Base-by-base conservation (phyloP, 30 jellyfish, hydroid and myxozoan genomes). In the Aurelia aurita region DNA sequence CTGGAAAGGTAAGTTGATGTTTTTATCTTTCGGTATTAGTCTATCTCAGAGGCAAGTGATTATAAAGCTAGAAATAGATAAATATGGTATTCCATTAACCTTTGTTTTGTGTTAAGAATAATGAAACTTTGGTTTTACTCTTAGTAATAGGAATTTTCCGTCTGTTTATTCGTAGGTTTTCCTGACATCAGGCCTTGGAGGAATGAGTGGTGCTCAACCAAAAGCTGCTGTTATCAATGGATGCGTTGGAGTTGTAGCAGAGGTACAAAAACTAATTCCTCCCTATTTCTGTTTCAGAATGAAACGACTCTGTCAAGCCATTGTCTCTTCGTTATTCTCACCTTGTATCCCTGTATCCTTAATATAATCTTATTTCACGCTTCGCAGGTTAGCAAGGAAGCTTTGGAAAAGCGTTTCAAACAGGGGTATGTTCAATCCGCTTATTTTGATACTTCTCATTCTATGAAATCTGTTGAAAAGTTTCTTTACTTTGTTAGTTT, bases 121-220 rank as follows among this genome's bases (percentile, higher is more conserved):
- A n/a, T n/a, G n/a, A n/a, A n/a, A n/a, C 51, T 6, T 8, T 9
- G 9, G 16, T 39, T 7, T 39, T 39, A 39, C 51, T 1, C 51
- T 39, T 11, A 0, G 20, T 13, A 45, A n/a, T 51, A 7, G 72
- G 21, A 49, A 28, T 68, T 83, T 20, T 21, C 28, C 19, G 39
- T 9, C 58, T 65, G 5, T 13, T 32, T 84, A 10, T 51, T 49
- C 43, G 11, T 58, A 92, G 98, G 98, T 93, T 21, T 93, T 93
- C 61, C 86, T 93, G 27, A 93, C 98, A 15, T 77, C 98, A 1
- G 98, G 98, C 23, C 74, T 93, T 62, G 98, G 98, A 65, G 98
- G 98, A 0, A 93, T 93, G 98, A 93, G 98, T 77, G 98, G 98
- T n/a, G 98, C 98, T 0, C 98, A 93, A 72, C 97, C 98, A 73